Percentiles rank a stretch among this genome's conserved stretches.
Conservation (phyloP, 2,797 vertebrate species). For the Gymnoscopelus braueri region DNA sequence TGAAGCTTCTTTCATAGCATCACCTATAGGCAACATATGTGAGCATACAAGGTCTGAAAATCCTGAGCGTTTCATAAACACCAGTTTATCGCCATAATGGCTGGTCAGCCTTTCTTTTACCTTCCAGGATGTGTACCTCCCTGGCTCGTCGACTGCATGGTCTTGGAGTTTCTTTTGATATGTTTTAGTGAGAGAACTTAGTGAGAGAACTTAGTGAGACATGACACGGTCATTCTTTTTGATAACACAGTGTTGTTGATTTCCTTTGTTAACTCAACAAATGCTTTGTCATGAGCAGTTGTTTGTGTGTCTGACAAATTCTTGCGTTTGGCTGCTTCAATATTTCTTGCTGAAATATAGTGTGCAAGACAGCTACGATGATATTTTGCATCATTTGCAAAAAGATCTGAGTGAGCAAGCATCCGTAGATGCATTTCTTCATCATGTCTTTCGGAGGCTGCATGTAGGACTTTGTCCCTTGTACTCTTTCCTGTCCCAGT, state of each 20-base stretch:
- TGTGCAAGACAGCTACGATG: constrained; percentile 27
- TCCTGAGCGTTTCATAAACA: constrained; percentile 27
- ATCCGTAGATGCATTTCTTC: constrained; percentile 6
- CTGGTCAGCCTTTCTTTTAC: constrained; percentile 19
- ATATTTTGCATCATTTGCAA: constrained; percentile 22
- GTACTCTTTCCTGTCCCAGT: constrained; percentile 5
- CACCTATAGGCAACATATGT: constrained; percentile 15
- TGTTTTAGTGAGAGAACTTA: constrained; percentile 10
- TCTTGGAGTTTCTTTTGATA: constrained; percentile 3
- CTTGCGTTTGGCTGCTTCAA: no score
- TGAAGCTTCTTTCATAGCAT: constrained; percentile 30
- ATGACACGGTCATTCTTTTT: constrained; percentile 2
- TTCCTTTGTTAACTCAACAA: constrained; percentile 18
- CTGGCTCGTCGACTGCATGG: neutral
- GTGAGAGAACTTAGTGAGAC: constrained; percentile 20
- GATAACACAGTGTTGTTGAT: constrained; percentile 20
- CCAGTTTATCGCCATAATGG: constrained; percentile 24
- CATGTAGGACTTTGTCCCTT: constrained; percentile 21
- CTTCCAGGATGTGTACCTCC: constrained; percentile 21
- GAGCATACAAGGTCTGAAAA: constrained; percentile 32
- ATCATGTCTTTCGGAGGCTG: constrained; percentile 13
- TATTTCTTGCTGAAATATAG: constrained; percentile 18
- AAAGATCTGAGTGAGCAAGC: constrained; percentile 4
- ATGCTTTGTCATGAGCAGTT: constrained; percentile 17
- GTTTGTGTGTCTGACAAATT: no score